A percentile compares a stretch with the other conserved stretches of the same genome.
These are phyloP conservation scores for Acleris literana DNA, from an alignment of 2,888 invertebrate species.

Conservation along the genomic window DNA sequence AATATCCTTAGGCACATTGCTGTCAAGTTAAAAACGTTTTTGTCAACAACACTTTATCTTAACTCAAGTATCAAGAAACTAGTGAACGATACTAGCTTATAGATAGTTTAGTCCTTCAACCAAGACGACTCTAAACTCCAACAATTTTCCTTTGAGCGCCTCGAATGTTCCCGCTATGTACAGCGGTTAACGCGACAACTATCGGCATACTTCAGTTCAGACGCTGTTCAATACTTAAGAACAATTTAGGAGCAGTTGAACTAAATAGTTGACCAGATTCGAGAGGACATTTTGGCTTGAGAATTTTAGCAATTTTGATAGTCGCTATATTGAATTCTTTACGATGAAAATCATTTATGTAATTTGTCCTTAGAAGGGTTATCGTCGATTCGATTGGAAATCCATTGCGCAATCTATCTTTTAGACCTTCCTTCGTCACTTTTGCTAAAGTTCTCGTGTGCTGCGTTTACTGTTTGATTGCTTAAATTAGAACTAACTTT, in stretches of 20 bases:
- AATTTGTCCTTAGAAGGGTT: too few relatives aligned
- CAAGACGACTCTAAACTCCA: constrained; percentile 44
- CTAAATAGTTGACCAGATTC: constrained; percentile 29
- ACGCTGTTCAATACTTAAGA: constrained; percentile 21
- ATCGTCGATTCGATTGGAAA: too few relatives aligned
- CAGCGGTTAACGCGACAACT: constrained; percentile 17
- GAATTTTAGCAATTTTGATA: constrained; percentile 14
- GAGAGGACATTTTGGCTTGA: constrained; percentile 3
- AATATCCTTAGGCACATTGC: too few relatives aligned
- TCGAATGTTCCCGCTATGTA: constrained; percentile 28
- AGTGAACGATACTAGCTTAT: constrained; percentile 46
- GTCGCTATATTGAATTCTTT: constrained; percentile 1
- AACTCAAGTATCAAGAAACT: constrained; percentile 10
- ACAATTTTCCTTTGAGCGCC: constrained; percentile 9
- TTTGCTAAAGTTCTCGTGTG: too few relatives aligned
- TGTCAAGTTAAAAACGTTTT: too few relatives aligned
- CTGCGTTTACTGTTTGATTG: too few relatives aligned
- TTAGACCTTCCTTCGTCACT: too few relatives aligned
- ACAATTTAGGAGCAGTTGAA: constrained; percentile 20
- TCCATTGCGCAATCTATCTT: too few relatives aligned
- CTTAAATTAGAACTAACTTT: too few relatives aligned
- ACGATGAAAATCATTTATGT: too few relatives aligned
- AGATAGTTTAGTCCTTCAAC: constrained; percentile 51
- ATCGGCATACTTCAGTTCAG: constrained; percentile 17
- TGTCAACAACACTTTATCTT: not conserved